These are phyloP conservation scores for Styela clava DNA, from an alignment of 23 tunicate species.

Conservation along the genomic window DNA sequence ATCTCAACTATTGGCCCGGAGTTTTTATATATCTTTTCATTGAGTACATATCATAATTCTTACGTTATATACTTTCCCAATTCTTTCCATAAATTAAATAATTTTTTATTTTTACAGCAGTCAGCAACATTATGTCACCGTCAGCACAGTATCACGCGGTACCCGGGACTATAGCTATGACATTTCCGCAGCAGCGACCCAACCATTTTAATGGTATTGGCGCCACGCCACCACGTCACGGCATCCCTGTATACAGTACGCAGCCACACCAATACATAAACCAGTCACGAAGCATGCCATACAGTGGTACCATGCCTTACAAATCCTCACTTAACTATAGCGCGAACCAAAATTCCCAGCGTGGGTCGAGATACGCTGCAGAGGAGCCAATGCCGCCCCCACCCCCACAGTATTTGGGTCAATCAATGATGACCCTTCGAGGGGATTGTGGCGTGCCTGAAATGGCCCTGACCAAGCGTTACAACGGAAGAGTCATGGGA, in stretches of 20 bases:
- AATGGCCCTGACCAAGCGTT: background rate
- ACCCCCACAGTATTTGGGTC: conserved; percentile 42
- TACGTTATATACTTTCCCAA: no score
- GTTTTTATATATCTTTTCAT: no score
- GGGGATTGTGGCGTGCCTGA: conserved; percentile 20
- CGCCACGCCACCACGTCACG: background rate
- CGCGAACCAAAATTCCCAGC: background rate
- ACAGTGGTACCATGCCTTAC: background rate
- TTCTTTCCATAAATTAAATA: no score
- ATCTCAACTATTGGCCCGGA: no score
- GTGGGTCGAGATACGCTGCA: background rate
- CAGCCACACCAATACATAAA: conserved; percentile 17
- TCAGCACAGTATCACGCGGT: background rate
- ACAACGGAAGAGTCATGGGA: background rate
- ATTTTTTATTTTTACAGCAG: background rate
- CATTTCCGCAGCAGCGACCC: conserved; percentile 13
- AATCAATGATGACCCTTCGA: conserved; percentile 26
- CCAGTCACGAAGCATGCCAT: conserved; percentile 19
- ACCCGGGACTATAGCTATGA: conserved; percentile 20
- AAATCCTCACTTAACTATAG: background rate
- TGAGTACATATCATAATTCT: no score
- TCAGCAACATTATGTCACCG: conserved; percentile 14
- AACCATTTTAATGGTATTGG: conserved; percentile 17
- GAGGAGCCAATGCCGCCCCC: conserved; percentile 39
- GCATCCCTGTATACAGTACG: background rate